A percentile compares a stretch with the other conserved stretches of the same genome.
These are phyloP conservation scores for Cotesia typhae DNA, from an alignment of 1,140 invertebrate genomes.

Conservation along the genomic window DNA sequence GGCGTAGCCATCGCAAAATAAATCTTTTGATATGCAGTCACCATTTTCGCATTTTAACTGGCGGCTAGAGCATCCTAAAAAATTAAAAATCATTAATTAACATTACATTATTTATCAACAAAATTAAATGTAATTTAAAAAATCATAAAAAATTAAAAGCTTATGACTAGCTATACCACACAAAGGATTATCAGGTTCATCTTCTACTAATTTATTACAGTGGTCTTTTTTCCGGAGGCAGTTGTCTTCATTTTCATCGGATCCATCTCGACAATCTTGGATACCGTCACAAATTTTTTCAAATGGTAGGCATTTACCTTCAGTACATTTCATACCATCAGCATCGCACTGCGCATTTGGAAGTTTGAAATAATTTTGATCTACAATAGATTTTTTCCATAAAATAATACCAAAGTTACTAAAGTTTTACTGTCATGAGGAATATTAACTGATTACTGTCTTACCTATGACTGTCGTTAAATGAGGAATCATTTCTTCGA, in stretches of 20 bases:
- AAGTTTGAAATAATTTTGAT: too few relatives aligned
- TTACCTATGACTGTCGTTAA: slow-evolving; percentile 62
- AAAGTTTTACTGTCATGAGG: too few relatives aligned
- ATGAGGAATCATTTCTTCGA: slow-evolving; percentile 64
- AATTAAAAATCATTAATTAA: slow-evolving; percentile 12
- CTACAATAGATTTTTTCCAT: too few relatives aligned
- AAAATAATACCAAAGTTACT: too few relatives aligned
- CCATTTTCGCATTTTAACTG: slow-evolving; percentile 75
- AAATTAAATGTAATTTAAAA: slow-evolving; percentile 28
- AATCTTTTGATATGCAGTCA: slow-evolving; percentile 73
- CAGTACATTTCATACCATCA: slow-evolving; percentile 71
- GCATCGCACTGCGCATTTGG: slow-evolving; percentile 54
- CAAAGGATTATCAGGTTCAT: slow-evolving; percentile 50
- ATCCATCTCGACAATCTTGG: slow-evolving; percentile 74
- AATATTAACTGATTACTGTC: not conserved
- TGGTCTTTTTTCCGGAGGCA: slow-evolving; percentile 58
- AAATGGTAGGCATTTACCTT: slow-evolving; percentile 75
- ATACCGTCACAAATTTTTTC: slow-evolving; percentile 75
- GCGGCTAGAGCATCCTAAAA: slow-evolving; percentile 67
- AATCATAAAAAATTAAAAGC: too few relatives aligned
- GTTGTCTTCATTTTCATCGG: slow-evolving; percentile 69
- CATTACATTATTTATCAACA: not conserved
- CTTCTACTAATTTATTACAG: slow-evolving; percentile 49
- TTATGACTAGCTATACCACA: too few relatives aligned
- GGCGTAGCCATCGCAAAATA: slow-evolving; percentile 72